Conservation (phyloP, 2,888 invertebrate species). For the Drosophila suboccidentalis region DNA sequence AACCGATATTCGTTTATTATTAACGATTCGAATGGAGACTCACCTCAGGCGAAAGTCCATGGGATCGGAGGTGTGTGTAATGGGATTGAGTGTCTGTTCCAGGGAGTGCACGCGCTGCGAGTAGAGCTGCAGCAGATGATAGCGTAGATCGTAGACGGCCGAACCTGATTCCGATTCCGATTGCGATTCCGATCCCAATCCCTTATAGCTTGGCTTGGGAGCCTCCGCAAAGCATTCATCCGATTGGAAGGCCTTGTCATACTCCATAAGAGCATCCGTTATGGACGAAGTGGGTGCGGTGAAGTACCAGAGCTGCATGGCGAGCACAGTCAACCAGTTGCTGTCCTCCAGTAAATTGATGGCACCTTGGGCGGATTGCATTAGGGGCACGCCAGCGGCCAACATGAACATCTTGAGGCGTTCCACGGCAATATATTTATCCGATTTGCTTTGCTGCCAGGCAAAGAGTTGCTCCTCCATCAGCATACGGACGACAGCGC, state of each 20-base stretch:
- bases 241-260: constrained; percentile 89
- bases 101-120: constrained; percentile 89
- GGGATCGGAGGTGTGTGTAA: constrained; percentile 91
- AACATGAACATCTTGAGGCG: constrained; percentile 90
- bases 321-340: constrained; percentile 94
- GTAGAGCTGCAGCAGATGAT: constrained; percentile 93
- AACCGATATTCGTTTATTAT: no score
- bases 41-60: constrained; percentile 93
- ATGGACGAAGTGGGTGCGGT: constrained; percentile 90
- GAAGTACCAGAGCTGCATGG: constrained; percentile 88
- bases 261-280: constrained; percentile 90
- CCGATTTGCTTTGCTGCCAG: constrained; percentile 92
- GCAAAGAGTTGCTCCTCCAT: constrained; percentile 90
- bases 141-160: constrained; percentile 90
- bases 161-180: no score
- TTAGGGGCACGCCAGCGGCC: constrained; percentile 87
- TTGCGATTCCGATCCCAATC: constrained; percentile 17
- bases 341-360: constrained; percentile 89
- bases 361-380: constrained; percentile 86
- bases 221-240: constrained; percentile 84
- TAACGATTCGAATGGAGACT: neutral
- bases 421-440: constrained; percentile 88
- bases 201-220: constrained; percentile 83
- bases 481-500: constrained; percentile 88
- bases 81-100: constrained; percentile 90